Conservation (phyloP, 2,113 vertebrate species). For the Python bivittatus region DNA sequence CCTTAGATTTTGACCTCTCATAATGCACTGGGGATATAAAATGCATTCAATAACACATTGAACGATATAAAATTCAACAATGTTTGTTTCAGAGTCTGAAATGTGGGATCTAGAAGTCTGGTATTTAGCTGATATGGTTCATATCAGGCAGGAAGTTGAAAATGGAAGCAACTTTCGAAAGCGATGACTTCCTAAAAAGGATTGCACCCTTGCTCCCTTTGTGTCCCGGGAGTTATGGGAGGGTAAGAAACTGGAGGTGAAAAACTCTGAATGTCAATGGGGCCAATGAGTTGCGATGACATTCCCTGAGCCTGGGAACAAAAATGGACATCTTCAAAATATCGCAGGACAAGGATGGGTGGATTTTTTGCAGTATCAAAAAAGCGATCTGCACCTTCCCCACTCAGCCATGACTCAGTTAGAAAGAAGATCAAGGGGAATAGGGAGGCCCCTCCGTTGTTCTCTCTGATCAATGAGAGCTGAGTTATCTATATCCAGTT, state of each 20-base stretch:
- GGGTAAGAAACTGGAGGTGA: neutral
- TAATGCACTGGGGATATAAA: neutral
- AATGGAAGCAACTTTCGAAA: neutral
- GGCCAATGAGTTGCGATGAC: neutral
- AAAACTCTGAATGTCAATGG: neutral
- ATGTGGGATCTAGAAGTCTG: neutral
- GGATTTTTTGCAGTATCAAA: no score
- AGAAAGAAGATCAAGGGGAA: no score
- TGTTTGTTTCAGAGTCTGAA: no score
- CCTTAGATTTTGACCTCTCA: constrained; percentile 8
- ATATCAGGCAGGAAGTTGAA: neutral
- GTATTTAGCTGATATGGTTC: neutral
- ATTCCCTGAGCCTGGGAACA: neutral
- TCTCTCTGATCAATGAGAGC: no score
- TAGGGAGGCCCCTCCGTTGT: no score
- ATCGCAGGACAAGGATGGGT: no score
- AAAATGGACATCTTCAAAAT: neutral
- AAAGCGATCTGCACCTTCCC: no score
- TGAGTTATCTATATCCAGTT: no score
- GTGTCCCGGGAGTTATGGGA: neutral
- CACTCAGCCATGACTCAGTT: no score
- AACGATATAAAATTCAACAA: neutral
- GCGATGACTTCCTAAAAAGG: neutral
- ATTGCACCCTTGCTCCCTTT: no score
- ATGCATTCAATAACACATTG: neutral